phyloP scores from a whole-genome alignment of 1,140 invertebrate species.

The Globodera rostochiensis region DNA sequence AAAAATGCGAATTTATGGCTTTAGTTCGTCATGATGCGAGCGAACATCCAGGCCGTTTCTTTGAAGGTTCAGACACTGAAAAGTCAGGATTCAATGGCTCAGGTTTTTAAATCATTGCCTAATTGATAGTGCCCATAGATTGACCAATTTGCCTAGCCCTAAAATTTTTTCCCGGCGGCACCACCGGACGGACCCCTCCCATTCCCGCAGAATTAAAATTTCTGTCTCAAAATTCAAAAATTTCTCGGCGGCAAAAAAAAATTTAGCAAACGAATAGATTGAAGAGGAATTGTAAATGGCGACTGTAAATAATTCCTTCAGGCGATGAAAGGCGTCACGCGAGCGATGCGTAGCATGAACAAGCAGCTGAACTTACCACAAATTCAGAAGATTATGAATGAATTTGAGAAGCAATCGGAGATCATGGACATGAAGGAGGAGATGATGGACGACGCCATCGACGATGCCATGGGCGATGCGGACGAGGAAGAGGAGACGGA shows the following conservation, averaged over 20 bases:
- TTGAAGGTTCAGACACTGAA: slow-evolving; percentile 96
- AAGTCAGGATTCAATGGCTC: slow-evolving; percentile 98
- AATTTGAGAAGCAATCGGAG: slow-evolving; percentile 99
- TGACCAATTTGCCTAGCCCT: no score
- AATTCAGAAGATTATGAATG: slow-evolving; percentile 97
- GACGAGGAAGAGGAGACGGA: slow-evolving; percentile 93
- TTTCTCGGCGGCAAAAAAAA: background rate
- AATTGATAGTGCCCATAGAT: no score
- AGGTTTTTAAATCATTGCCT: slow-evolving; percentile 65
- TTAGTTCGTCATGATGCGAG: slow-evolving; percentile 94
- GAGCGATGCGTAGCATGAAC: slow-evolving; percentile 98
- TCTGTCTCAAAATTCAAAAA: slow-evolving; percentile 21
- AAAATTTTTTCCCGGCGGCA: no score
- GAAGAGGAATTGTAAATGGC: no score
- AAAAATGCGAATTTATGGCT: no score
- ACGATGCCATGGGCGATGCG: slow-evolving; percentile 97
- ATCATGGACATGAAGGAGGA: slow-evolving; percentile 99
- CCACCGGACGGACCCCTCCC: no score
- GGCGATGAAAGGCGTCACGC: slow-evolving; percentile 98
- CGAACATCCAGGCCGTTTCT: slow-evolving; percentile 97
- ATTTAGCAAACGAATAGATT: no score
- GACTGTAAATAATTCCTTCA: slow-evolving; percentile 45
- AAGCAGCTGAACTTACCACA: slow-evolving; percentile 91
- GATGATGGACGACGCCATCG: slow-evolving; percentile 99
- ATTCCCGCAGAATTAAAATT: no score